phyloP scores from a whole-genome alignment of 2,888 invertebrate species.

The Caenorhabditis becei region DNA sequence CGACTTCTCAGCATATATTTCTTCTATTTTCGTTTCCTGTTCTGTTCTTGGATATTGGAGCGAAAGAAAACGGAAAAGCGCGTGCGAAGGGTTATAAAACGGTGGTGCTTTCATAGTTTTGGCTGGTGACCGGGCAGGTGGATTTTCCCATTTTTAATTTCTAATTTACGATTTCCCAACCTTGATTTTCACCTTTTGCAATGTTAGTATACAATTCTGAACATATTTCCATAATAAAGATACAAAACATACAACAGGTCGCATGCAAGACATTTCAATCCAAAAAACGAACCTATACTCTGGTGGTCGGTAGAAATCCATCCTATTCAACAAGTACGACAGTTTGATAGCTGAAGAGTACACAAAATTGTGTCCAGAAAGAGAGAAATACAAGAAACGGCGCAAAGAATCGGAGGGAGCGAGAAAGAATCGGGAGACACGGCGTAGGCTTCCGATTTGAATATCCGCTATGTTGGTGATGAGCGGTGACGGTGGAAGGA shows the following conservation, averaged over 20 bases:
- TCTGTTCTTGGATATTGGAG: too few relatives aligned
- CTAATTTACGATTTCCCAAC: neutral
- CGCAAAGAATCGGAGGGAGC: neutral
- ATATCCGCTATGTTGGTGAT: conserved; percentile 46
- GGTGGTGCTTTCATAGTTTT: neutral
- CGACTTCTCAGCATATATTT: too few relatives aligned
- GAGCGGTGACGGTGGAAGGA: conserved; percentile 38
- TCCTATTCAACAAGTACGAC: conserved; percentile 59
- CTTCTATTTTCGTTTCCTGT: too few relatives aligned
- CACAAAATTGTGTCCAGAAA: conserved; percentile 9
- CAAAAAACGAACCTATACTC: conserved; percentile 63
- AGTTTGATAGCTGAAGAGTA: conserved; percentile 50
- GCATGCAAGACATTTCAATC: too few relatives aligned
- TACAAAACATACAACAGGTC: neutral
- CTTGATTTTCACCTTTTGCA: neutral
- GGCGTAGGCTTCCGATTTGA: conserved; percentile 41
- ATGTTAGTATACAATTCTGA: too few relatives aligned
- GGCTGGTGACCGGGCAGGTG: neutral
- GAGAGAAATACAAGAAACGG: conserved; percentile 31
- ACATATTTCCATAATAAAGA: too few relatives aligned
- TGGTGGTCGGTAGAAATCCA: conserved; percentile 64
- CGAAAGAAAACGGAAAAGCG: too few relatives aligned
- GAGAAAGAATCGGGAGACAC: neutral
- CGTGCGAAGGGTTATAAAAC: neutral
- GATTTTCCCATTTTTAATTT: neutral